Base-by-base conservation (phyloP, 2,888 invertebrate genomes). In the Zygaena filipendulae region DNA sequence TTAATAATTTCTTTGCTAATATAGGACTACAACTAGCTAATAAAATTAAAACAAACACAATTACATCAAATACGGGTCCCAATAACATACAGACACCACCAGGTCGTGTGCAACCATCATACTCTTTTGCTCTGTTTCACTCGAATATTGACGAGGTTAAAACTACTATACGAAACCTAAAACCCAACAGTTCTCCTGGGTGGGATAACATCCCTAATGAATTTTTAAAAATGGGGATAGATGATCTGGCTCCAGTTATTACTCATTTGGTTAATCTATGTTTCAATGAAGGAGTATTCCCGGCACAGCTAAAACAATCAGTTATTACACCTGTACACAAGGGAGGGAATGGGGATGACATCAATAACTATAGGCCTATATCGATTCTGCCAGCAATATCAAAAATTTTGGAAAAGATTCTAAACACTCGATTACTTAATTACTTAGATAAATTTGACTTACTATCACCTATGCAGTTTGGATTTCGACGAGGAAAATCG, bases 301-400 rank as follows among this genome's bases (percentile, higher is more conserved):
- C 25, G 6, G 10, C 16, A 3, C 11, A 11, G 7, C 19, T 25
- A 11, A 19, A 25, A 11, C 18, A 11, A 3, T 19, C 33, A 3
- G 20, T 33, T n/a, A 25, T 38, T 11, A 26, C 27, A n/a, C 38
- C 38, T 11, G 27, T 38, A 3, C 25, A 35, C 29, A 38, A 38
- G 30, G 22, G 24, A 8, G 38, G 38, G 18, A 23, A 27, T 16
- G 25, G 23, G 23, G 21, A 29, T 7, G 13, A 30, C 14, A 19
- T 31, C 7, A 29, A 16, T 16, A 38, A 38, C 19, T 38, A 31
- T 13, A 18, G 38, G 18, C 38, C 38, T 10, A 38, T 38, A 6
- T 30, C 32, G 7, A 21, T 37, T 9, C 23, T 34, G 11, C 19
- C 25, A 4, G 23, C 25, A 2, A 26, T 30, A 3, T 26, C 25